These are phyloP conservation scores for Agonum fuliginosum DNA, from an alignment of 2,888 invertebrate genomes.

Conservation along the genomic window DNA sequence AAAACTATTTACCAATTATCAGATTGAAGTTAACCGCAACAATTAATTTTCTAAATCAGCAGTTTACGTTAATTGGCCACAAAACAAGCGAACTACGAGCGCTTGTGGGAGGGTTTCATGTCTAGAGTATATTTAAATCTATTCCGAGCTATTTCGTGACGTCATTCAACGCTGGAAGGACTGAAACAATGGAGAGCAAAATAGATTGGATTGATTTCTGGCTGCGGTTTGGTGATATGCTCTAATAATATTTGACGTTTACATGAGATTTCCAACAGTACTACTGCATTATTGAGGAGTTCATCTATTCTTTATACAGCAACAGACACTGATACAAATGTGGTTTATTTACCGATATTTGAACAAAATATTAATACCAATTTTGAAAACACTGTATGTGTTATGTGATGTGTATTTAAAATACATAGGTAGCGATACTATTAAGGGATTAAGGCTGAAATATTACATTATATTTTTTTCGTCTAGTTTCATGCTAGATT, in stretches of 20 bases:
- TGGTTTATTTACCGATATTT: no score
- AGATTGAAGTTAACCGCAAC: conserved; percentile 15
- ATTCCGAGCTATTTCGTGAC: conserved; percentile 25
- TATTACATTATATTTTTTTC: no score
- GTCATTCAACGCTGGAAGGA: not conserved
- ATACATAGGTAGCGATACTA: no score
- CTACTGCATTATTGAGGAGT: no score
- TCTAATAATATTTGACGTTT: not conserved
- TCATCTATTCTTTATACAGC: no score
- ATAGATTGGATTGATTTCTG: conserved; percentile 22
- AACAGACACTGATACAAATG: no score
- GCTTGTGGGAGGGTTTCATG: conserved; percentile 22
- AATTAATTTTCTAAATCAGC: conserved; percentile 39
- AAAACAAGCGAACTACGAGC: conserved; percentile 8
- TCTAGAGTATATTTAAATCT: conserved; percentile 47
- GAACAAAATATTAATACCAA: no score
- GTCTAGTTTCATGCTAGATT: no score
- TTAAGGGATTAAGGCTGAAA: no score
- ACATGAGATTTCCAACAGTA: no score
- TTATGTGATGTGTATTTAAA: no score
- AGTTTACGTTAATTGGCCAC: conserved; percentile 34
- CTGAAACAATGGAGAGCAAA: conserved; percentile 18
- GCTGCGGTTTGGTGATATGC: not conserved
- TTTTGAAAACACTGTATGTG: no score
- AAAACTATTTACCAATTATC: conserved; percentile 42